Evolutionary conservation across 1,140 invertebrate genomes (phyloP).

Genomic region (Geopemphigus sp.): DNA sequence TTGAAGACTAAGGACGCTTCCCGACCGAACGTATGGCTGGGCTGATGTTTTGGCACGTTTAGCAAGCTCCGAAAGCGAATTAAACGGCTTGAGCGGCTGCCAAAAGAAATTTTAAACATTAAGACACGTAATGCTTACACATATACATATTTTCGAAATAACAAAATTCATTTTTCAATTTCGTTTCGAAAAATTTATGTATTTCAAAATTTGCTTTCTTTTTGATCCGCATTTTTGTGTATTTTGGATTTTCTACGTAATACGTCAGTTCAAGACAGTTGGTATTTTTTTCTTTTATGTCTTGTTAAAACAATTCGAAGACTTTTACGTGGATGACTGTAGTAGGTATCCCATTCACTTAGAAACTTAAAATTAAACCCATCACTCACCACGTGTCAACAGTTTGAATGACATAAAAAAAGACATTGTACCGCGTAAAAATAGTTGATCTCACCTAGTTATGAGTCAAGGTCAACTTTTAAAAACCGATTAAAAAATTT

Average conservation of each 20-base stretch:
- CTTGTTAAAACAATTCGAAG: not conserved
- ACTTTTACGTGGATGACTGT: not conserved
- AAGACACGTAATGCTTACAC: constrained; percentile 33
- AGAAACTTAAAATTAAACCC: constrained; percentile 38
- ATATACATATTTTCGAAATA: constrained; percentile 37
- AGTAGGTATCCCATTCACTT: not conserved
- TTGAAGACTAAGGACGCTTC: constrained; percentile 19
- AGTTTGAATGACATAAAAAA: not conserved
- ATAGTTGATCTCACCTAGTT: constrained; percentile 42
- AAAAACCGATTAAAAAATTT: not conserved
- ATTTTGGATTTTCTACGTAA: not conserved
- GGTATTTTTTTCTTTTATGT: not conserved
- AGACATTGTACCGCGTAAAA: constrained; percentile 2
- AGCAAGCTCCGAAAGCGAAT: constrained; percentile 45
- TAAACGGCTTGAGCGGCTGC: constrained; percentile 34
- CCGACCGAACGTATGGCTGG: constrained; percentile 24
- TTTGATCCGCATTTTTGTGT: not conserved
- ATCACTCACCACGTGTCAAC: constrained; percentile 15
- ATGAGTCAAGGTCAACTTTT: constrained; percentile 31
- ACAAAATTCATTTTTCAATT: constrained; percentile 3
- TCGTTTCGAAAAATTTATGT: constrained; percentile 1
- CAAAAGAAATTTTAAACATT: constrained; percentile 49
- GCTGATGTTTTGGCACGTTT: constrained; percentile 41
- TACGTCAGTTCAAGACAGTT: not conserved
- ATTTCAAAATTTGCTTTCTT: not conserved